Percentiles rank a stretch among this genome's conserved stretches.
Conservation (phyloP, 2,888 invertebrate species). For the Malthinus flaveolus region DNA sequence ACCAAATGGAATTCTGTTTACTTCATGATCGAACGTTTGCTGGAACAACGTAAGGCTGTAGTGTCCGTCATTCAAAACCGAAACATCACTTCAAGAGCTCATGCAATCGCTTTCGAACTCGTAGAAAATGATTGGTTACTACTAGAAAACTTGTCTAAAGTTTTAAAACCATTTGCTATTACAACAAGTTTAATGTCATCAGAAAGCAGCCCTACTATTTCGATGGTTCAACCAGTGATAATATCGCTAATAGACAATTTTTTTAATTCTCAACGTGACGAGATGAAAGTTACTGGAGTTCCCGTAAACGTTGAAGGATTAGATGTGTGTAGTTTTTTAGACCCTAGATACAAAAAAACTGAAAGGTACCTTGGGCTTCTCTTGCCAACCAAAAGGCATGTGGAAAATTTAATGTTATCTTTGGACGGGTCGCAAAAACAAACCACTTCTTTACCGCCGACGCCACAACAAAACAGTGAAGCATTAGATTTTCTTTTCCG, state of each 20-base stretch:
- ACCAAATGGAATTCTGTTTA: constrained; percentile 34
- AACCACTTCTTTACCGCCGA: too few relatives aligned
- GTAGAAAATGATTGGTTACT: constrained; percentile 26
- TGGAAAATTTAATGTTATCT: too few relatives aligned
- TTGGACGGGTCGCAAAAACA: too few relatives aligned
- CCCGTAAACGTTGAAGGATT: background rate
- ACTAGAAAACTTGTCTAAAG: constrained; percentile 19
- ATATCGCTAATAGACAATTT: constrained; percentile 2
- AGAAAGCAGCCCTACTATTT: too few relatives aligned
- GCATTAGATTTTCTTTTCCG: too few relatives aligned
- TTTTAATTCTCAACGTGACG: background rate
- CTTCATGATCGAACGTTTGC: constrained; percentile 29
- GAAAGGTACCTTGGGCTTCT: background rate
- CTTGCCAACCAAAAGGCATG: too few relatives aligned
- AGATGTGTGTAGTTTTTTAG: background rate
- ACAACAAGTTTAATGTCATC: constrained; percentile 27
- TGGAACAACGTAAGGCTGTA: constrained; percentile 32
- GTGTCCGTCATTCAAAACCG: constrained; percentile 28
- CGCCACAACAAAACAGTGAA: too few relatives aligned
- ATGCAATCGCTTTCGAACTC: constrained; percentile 16
- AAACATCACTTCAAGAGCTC: constrained; percentile 14
- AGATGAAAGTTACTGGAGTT: background rate
- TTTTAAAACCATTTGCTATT: constrained; percentile 27
- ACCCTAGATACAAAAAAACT: background rate
- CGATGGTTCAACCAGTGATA: too few relatives aligned